These are phyloP conservation scores for Brenthis ino DNA, from an alignment of 2,888 invertebrate genomes.

Conservation along the genomic window DNA sequence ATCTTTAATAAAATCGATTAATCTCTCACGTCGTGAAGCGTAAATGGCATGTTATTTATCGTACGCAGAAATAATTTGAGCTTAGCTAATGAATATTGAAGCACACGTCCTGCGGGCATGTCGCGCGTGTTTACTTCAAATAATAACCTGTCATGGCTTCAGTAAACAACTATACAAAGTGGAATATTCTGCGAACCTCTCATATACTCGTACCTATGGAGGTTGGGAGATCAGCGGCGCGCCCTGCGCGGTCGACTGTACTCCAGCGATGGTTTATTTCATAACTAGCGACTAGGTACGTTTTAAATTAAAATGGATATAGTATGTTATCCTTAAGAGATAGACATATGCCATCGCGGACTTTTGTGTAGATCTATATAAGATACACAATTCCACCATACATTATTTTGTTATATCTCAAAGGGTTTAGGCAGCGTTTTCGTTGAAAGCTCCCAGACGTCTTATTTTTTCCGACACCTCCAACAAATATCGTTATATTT, in stretches of 20 bases:
- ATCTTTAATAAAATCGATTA: background rate
- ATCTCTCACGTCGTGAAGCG: background rate
- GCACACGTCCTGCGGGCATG: constrained; percentile 30
- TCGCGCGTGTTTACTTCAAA: constrained; percentile 31
- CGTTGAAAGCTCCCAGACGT: too few species aligned
- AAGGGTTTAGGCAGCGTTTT: too few species aligned
- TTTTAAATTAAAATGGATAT: too few species aligned
- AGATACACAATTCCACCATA: too few species aligned
- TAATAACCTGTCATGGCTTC: constrained; percentile 34
- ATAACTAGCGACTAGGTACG: background rate
- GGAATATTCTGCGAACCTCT: background rate
- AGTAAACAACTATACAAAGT: constrained; percentile 22
- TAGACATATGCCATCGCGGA: too few species aligned
- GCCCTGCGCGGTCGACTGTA: too few species aligned
- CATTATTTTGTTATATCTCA: too few species aligned
- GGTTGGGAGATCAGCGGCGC: background rate
- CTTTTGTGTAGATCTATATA: too few species aligned
- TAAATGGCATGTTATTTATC: constrained; percentile 3
- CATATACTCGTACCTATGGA: background rate
- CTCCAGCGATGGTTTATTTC: background rate
- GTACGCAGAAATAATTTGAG: constrained; percentile 19
- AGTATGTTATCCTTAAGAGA: too few species aligned
- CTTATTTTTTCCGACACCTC: too few species aligned
- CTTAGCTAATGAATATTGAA: constrained; percentile 38
- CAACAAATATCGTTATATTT: too few species aligned